Evolutionary conservation across 2,888 invertebrate species (phyloP).

Genomic region (Myopa tessellatipennis): DNA sequence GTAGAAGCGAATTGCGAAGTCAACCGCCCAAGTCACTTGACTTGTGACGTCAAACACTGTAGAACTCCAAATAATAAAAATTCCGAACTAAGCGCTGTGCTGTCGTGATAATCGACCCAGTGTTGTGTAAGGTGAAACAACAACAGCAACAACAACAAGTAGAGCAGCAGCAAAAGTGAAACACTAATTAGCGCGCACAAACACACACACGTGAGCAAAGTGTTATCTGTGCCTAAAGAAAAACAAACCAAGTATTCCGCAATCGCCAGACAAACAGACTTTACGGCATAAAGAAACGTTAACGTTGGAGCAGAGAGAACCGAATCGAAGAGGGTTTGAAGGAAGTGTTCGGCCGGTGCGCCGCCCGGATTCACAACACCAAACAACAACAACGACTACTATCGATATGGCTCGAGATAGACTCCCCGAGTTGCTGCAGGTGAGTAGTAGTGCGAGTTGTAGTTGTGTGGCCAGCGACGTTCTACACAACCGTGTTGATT

Average conservation of each 20-base stretch:
- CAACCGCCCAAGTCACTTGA: background rate
- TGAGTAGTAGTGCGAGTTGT: conserved; percentile 49
- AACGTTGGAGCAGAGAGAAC: conserved; percentile 9
- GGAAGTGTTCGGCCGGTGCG: background rate
- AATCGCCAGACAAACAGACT: background rate
- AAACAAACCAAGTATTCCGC: background rate
- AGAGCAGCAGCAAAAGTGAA: conserved; percentile 14
- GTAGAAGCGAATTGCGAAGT: too few species aligned
- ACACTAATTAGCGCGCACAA: conserved; percentile 26
- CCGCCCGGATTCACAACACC: background rate
- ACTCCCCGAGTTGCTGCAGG: conserved; percentile 65
- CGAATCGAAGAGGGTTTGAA: background rate
- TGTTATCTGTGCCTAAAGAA: background rate
- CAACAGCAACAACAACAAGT: background rate
- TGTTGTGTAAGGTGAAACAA: conserved; percentile 8
- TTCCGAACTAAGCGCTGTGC: background rate
- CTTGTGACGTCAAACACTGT: background rate
- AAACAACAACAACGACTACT: conserved; percentile 25
- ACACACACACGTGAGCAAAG: background rate
- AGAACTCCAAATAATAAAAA: background rate
- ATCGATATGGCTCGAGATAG: conserved; percentile 63
- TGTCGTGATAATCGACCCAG: conserved; percentile 18
- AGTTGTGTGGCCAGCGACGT: background rate
- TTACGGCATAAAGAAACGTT: too few species aligned
- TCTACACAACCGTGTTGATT: conserved; percentile 14